Conservation (phyloP, 1,140 invertebrate species). For the Theocolax elegans region DNA sequence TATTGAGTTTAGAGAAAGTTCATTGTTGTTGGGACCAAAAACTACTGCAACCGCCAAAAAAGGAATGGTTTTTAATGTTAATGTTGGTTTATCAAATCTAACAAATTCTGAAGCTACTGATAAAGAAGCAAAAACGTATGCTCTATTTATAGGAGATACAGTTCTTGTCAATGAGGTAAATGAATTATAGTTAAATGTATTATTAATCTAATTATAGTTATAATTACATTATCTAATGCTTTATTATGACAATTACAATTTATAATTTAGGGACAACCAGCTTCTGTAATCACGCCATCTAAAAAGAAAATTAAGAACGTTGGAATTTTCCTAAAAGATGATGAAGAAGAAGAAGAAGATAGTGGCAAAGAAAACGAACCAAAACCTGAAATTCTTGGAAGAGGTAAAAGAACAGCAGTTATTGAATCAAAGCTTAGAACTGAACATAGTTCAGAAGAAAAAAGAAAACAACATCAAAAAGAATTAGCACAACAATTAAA, state of each 20-base stretch:
- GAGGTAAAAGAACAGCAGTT: slow-evolving; percentile 93
- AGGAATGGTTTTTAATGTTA: slow-evolving; percentile 97
- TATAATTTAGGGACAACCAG: slow-evolving; percentile 75
- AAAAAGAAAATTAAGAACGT: slow-evolving; percentile 98
- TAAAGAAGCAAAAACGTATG: slow-evolving; percentile 89
- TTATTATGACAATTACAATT: slow-evolving; percentile 3
- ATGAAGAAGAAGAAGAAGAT: slow-evolving; percentile 85
- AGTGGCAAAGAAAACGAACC: slow-evolving; percentile 77
- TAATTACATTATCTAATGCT: neutral
- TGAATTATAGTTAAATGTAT: too few species aligned
- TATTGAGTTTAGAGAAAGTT: slow-evolving; percentile 97
- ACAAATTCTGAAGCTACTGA: slow-evolving; percentile 86
- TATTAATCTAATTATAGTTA: neutral
- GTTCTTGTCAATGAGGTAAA: slow-evolving; percentile 91
- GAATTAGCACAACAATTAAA: slow-evolving; percentile 93
- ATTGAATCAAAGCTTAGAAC: slow-evolving; percentile 95
- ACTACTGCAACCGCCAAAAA: slow-evolving; percentile 84
- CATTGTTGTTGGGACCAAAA: slow-evolving; percentile 92
- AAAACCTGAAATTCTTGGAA: slow-evolving; percentile 73
- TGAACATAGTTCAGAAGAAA: slow-evolving; percentile 96
- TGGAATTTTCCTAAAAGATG: slow-evolving; percentile 95
- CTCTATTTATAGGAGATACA: slow-evolving; percentile 96
- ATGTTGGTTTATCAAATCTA: slow-evolving; percentile 92
- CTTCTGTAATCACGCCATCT: slow-evolving; percentile 88
- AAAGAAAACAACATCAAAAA: slow-evolving; percentile 95